phyloP scores from a whole-genome alignment of 2,888 invertebrate species.

The Hesperia comma region DNA sequence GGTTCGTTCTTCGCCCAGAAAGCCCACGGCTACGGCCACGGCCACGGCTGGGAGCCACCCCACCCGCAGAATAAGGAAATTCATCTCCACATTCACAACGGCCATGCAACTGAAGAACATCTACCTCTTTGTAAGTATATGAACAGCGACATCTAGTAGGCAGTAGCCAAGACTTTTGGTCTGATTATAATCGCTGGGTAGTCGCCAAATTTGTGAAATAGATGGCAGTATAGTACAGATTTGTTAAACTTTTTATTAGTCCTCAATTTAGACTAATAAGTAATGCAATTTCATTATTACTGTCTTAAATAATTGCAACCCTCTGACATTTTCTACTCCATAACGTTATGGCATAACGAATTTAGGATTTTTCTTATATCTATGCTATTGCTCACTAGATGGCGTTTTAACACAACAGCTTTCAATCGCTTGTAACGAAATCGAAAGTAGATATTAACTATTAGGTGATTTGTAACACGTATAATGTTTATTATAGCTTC shows the following conservation, averaged over 20 bases:
- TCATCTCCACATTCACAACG: slow-evolving; percentile 76
- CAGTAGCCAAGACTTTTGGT: slow-evolving; percentile 32
- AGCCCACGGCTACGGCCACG: slow-evolving; percentile 59
- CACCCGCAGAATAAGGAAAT: slow-evolving; percentile 70
- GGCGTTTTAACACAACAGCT: not conserved
- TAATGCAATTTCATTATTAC: no score
- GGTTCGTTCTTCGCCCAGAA: slow-evolving; percentile 67
- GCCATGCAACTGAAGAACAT: slow-evolving; percentile 48
- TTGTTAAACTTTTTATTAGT: not conserved
- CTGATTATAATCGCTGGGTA: not conserved
- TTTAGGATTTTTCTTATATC: not conserved
- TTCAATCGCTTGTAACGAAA: not conserved
- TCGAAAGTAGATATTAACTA: no score
- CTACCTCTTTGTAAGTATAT: slow-evolving; percentile 45
- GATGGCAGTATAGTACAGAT: slow-evolving; percentile 4
- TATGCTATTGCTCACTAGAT: not conserved
- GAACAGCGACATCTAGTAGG: slow-evolving; percentile 41
- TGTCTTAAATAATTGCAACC: no score
- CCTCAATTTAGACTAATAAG: no score
- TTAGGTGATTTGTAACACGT: not conserved
- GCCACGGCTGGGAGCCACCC: slow-evolving; percentile 59
- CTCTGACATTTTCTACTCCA: no score
- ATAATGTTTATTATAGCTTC: slow-evolving; percentile 54
- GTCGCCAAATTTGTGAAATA: not conserved
- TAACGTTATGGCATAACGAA: no score